A percentile compares a stretch with the other conserved stretches of the same genome.
Evolutionary conservation across 1,140 invertebrate species (phyloP).

Genomic region (Agrilus planipennis): DNA sequence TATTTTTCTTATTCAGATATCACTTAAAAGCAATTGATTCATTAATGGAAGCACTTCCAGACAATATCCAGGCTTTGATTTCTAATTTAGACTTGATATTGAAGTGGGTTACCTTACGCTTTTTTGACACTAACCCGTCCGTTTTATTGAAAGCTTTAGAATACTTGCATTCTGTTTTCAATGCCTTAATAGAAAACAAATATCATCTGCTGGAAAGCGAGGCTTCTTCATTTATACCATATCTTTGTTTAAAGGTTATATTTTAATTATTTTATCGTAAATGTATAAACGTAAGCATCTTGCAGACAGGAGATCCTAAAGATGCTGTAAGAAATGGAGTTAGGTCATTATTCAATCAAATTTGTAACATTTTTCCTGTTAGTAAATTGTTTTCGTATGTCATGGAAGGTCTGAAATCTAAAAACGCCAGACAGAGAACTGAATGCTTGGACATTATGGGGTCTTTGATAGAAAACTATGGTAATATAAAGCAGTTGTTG

Average conservation of each 20-base stretch:
- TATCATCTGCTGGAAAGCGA: constrained; percentile 86
- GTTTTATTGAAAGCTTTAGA: constrained; percentile 91
- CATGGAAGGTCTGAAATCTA: constrained; percentile 91
- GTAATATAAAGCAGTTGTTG: constrained; percentile 37
- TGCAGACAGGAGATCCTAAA: constrained; percentile 87
- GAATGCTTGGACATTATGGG: constrained; percentile 91
- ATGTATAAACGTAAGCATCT: not conserved
- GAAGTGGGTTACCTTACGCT: constrained; percentile 91
- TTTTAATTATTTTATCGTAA: not conserved
- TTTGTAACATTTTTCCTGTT: constrained; percentile 76
- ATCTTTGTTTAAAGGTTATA: constrained; percentile 36
- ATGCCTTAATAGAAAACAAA: constrained; percentile 60
- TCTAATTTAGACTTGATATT: constrained; percentile 90
- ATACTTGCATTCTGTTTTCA: constrained; percentile 76
- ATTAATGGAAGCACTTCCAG: constrained; percentile 69
- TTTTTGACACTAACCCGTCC: constrained; percentile 97
- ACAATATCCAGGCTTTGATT: constrained; percentile 65
- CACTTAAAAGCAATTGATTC: constrained; percentile 93
- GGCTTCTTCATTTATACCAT: constrained; percentile 88
- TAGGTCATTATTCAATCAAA: constrained; percentile 70
- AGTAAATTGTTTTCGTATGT: constrained; percentile 80
- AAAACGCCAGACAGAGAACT: constrained; percentile 90
- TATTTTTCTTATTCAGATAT: constrained; percentile 45
- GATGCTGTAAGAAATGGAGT: constrained; percentile 86
- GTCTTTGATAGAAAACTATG: constrained; percentile 74